These are phyloP conservation scores for Galagoides demidoff DNA, from an alignment of 2,797 vertebrate genomes.

Conservation along the genomic window DNA sequence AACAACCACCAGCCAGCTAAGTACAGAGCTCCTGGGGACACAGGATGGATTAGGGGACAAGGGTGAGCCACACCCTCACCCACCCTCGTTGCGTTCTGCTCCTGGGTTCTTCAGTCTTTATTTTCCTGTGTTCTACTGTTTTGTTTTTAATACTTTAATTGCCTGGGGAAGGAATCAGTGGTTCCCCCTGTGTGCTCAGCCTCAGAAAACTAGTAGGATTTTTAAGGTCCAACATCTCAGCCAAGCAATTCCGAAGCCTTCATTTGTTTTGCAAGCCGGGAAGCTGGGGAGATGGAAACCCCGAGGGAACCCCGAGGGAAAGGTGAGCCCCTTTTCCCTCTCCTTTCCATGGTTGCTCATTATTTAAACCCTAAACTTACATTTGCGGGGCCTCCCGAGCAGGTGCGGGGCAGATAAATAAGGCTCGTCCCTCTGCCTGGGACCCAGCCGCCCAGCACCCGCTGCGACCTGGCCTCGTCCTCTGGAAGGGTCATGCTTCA, in stretches of 20 bases:
- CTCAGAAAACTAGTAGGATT: fast-evolving
- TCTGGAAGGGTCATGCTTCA: slow-evolving; percentile 78
- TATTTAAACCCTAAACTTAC: slow-evolving; percentile 1
- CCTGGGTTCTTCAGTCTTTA: neutral
- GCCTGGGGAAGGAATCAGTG: neutral
- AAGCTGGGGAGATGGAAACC: fast-evolving
- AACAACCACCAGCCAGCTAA: fast-evolving
- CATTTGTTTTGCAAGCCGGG: neutral
- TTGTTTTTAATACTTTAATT: too few relatives aligned
- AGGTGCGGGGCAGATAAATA: slow-evolving; percentile 3
- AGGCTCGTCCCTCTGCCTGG: slow-evolving; percentile 58
- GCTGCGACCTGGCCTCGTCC: slow-evolving; percentile 17
- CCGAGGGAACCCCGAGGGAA: neutral
- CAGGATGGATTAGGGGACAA: neutral
- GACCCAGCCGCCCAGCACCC: slow-evolving; percentile 23
- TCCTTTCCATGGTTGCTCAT: fast-evolving
- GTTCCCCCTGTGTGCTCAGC: neutral
- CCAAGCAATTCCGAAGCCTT: fast-evolving
- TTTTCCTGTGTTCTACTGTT: neutral
- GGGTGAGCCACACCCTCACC: too few relatives aligned
- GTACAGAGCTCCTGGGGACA: too few relatives aligned
- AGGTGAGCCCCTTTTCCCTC: slow-evolving; percentile 47
- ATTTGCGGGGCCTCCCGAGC: slow-evolving; percentile 10
- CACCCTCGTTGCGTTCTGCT: neutral
- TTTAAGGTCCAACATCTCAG: too few relatives aligned